A percentile compares a stretch with the other conserved stretches of the same genome.
Conservation (phyloP, 2,797 vertebrate species). For the Bufotes viridis region DNA sequence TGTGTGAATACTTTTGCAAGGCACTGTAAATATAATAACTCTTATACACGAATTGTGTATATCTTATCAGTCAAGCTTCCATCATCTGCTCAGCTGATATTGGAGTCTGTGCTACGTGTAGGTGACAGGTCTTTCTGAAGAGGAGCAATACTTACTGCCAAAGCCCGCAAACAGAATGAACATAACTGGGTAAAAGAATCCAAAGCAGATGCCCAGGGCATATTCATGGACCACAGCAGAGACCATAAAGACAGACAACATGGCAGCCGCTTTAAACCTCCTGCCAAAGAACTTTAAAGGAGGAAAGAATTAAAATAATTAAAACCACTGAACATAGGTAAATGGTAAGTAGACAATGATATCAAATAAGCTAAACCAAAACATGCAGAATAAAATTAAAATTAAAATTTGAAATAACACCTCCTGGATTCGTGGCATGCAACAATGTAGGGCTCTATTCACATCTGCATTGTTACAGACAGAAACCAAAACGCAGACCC, state of each 20-base stretch:
- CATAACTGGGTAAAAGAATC: constrained; percentile 94
- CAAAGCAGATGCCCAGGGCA: constrained; percentile 86
- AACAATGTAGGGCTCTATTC: no score
- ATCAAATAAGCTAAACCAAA: neutral
- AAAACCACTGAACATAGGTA: neutral
- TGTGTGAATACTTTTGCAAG: no score
- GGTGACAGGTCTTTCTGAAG: neutral
- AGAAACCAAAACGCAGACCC: no score
- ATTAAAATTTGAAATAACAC: no score
- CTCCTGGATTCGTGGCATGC: no score
- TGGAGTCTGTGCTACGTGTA: neutral
- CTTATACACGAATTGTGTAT: no score
- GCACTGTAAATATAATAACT: no score
- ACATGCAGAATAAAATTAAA: neutral
- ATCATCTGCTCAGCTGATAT: neutral
- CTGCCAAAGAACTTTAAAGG: constrained; percentile 84
- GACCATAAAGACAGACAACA: constrained; percentile 88
- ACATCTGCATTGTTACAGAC: no score
- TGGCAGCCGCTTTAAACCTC: constrained; percentile 85
- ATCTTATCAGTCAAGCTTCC: no score
- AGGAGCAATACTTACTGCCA: constrained; percentile 84
- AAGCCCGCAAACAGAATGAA: constrained; percentile 92
- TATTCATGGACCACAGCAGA: constrained; percentile 93
- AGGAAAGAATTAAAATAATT: no score
- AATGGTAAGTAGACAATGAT: neutral